Evolutionary conservation across 1,140 invertebrate species (phyloP).

Genomic region (Bombus pyrosoma): DNA sequence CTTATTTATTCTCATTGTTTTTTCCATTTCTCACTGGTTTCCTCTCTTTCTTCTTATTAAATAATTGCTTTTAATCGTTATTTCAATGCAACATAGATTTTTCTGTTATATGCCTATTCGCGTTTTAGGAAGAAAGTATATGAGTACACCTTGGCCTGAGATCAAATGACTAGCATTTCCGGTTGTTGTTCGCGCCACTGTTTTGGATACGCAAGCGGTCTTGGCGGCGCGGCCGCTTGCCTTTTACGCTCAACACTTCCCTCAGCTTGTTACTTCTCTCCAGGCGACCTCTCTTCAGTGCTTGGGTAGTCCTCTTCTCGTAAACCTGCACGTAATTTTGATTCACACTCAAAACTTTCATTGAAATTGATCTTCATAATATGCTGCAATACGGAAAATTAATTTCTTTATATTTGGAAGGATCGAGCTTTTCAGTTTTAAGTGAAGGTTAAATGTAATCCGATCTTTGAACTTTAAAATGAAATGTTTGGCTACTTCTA

Average conservation of each 20-base stretch:
- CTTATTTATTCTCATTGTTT: not conserved
- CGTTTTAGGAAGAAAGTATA: slow-evolving; percentile 59
- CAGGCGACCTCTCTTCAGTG: slow-evolving; percentile 84
- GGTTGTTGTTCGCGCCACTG: slow-evolving; percentile 88
- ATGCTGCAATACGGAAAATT: too few species aligned
- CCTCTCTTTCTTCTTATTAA: not conserved
- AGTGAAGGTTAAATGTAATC: too few species aligned
- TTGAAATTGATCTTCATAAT: too few species aligned
- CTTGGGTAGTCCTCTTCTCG: slow-evolving; percentile 82
- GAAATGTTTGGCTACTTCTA: too few species aligned
- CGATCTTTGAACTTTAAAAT: too few species aligned
- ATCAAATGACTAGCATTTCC: slow-evolving; percentile 86
- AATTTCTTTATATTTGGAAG: too few species aligned
- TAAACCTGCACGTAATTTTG: slow-evolving; percentile 74
- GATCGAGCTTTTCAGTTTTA: too few species aligned
- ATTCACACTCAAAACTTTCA: not conserved
- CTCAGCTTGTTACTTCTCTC: slow-evolving; percentile 87
- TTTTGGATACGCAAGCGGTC: slow-evolving; percentile 86
- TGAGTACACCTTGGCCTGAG: slow-evolving; percentile 76
- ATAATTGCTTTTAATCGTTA: too few species aligned
- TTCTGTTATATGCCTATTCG: not conserved
- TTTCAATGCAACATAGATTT: slow-evolving; percentile 14
- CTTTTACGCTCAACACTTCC: slow-evolving; percentile 83
- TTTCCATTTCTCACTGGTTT: not conserved
- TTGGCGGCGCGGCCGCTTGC: slow-evolving; percentile 84